A percentile compares a stretch with the other conserved stretches of the same genome.
These are phyloP conservation scores for Micromys minutus DNA, from an alignment of 2,113 vertebrate species.

Conservation along the genomic window DNA sequence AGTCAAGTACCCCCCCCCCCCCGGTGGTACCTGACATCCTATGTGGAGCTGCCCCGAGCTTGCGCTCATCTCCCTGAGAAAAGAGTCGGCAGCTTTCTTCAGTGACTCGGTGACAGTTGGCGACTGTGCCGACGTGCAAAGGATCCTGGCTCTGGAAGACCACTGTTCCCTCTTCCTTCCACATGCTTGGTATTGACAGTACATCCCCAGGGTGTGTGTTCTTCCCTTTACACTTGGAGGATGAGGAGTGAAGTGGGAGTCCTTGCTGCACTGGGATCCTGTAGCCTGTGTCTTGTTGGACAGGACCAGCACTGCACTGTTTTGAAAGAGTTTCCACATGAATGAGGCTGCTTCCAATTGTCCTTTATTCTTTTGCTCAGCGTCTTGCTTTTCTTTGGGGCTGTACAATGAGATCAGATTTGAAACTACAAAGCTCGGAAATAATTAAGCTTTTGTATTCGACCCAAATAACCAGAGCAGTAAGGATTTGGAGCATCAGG, in stretches of 20 bases:
- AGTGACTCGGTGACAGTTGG: background rate
- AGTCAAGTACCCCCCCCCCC: background rate
- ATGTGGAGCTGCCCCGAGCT: background rate
- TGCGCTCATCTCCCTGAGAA: background rate
- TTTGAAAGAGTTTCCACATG: constrained; percentile 6
- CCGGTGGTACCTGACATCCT: too few relatives aligned
- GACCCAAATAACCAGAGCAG: background rate
- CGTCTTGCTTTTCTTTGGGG: constrained; percentile 36
- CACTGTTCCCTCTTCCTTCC: background rate
- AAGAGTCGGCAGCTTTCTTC: background rate
- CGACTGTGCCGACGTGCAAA: background rate
- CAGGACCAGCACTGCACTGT: background rate
- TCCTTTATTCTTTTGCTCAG: constrained; percentile 30
- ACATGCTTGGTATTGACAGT: background rate
- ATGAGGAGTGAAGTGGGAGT: constrained; percentile 6
- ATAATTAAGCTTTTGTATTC: constrained; percentile 32
- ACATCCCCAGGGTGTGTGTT: constrained; percentile 3
- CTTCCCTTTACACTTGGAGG: background rate
- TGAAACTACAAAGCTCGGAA: constrained; percentile 33
- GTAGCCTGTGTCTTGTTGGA: background rate
- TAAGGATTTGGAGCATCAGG: background rate
- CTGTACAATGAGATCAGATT: background rate
- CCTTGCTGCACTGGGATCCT: background rate
- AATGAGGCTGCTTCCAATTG: constrained; percentile 22
- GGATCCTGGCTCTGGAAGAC: background rate